These are phyloP conservation scores for Acromyrmex heyeri DNA, from an alignment of 1,140 invertebrate species.

Conservation along the genomic window DNA sequence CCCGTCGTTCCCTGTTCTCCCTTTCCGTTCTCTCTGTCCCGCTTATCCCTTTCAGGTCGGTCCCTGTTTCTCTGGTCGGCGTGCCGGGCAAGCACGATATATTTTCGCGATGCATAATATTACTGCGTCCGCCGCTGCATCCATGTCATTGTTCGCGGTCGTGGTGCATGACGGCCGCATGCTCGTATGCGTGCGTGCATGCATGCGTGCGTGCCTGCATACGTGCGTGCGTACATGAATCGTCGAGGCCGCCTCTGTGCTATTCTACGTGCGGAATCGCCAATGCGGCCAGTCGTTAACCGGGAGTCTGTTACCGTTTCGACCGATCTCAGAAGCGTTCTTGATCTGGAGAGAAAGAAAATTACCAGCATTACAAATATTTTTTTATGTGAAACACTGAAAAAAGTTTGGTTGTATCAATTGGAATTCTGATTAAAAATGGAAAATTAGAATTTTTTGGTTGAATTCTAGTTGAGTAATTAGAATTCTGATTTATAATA, in stretches of 20 bases:
- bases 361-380: background rate
- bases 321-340: background rate
- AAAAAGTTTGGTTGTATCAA: no score
- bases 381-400: background rate
- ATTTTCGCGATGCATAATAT: slow-evolving; percentile 79
- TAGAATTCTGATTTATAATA: no score
- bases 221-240: background rate
- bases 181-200: slow-evolving; percentile 10
- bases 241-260: slow-evolving; percentile 18
- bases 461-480: no score
- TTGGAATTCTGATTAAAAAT: no score
- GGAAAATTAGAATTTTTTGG: no score
- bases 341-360: background rate
- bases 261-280: slow-evolving; percentile 17
- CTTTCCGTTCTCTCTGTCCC: slow-evolving; percentile 4
- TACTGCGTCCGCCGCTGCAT: slow-evolving; percentile 78
- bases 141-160: slow-evolving; percentile 79
- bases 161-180: slow-evolving; percentile 75
- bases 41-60: background rate
- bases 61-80: slow-evolving; percentile 47
- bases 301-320: slow-evolving; percentile 35
- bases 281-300: slow-evolving; percentile 36
- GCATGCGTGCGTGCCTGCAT: slow-evolving; percentile 25
- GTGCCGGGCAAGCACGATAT: slow-evolving; percentile 74
- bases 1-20: slow-evolving; percentile 21